Percentiles rank a stretch among this genome's conserved stretches.
These are phyloP conservation scores for Branchellion lobata DNA, from an alignment of 2,888 invertebrate genomes.

Conservation along the genomic window DNA sequence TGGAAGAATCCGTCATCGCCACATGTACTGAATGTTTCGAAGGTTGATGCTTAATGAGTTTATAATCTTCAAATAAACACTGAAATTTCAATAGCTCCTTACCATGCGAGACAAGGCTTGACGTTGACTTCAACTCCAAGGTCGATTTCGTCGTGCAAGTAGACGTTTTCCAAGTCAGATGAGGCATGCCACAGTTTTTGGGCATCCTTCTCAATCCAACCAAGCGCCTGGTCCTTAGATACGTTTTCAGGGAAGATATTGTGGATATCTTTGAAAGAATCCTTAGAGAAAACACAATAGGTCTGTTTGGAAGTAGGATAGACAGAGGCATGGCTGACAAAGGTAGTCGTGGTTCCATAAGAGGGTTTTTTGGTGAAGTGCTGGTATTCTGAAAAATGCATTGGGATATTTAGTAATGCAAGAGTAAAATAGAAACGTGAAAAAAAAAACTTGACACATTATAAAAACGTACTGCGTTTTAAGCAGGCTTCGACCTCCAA, in stretches of 20 bases:
- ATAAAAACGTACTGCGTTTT: background rate
- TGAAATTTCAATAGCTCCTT: too few species aligned
- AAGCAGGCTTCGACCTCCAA: conserved; percentile 31
- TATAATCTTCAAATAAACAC: background rate
- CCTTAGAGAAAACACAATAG: background rate
- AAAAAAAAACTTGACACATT: too few species aligned
- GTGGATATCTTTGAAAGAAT: background rate
- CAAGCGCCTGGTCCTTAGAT: background rate
- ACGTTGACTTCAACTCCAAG: conserved; percentile 35
- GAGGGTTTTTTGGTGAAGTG: background rate
- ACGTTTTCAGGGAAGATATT: background rate
- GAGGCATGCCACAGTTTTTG: conserved; percentile 17
- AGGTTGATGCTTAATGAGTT: background rate
- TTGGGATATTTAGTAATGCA: background rate
- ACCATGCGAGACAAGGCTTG: conserved; percentile 36
- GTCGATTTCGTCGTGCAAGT: conserved; percentile 36
- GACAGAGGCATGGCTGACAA: background rate
- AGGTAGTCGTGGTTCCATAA: background rate
- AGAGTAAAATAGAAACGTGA: too few species aligned
- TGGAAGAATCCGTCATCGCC: background rate
- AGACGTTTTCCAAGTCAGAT: conserved; percentile 38
- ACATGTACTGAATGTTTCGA: conserved; percentile 28
- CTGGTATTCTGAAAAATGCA: background rate
- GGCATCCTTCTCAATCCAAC: conserved; percentile 41
- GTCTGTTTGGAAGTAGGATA: background rate